phyloP scores from a whole-genome alignment of 1,140 invertebrate genomes.

The Rhagoletis pomonella region DNA sequence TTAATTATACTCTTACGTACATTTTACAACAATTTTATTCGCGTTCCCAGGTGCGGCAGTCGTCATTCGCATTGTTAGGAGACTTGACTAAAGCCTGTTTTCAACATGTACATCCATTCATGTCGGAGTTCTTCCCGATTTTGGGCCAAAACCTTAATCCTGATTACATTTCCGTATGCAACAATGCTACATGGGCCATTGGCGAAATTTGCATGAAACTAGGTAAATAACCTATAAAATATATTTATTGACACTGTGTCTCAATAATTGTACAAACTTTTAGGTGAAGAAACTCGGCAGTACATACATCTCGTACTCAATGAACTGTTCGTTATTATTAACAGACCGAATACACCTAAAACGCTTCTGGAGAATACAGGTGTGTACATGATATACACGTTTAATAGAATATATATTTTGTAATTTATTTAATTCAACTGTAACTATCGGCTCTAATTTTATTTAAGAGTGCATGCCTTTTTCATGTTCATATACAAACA shows the following conservation, averaged over 20 bases:
- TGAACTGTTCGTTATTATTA: conserved; percentile 96
- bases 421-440: conserved; percentile 45
- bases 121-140: conserved; percentile 96
- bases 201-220: conserved; percentile 98
- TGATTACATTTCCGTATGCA: conserved; percentile 98
- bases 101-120: conserved; percentile 95
- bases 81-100: conserved; percentile 99
- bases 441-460: conserved; percentile 16
- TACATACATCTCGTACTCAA: conserved; percentile 93
- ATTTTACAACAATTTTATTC: neutral
- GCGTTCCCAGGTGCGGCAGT: conserved; percentile 83
- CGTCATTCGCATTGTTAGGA: conserved; percentile 97
- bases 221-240: too few species aligned
- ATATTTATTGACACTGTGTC: too few species aligned
- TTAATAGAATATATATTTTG: too few species aligned
- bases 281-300: conserved; percentile 92
- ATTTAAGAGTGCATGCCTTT: conserved; percentile 11
- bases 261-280: too few species aligned
- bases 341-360: conserved; percentile 96
- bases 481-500: neutral
- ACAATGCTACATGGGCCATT: too few species aligned
- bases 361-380: conserved; percentile 99
- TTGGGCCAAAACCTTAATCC: conserved; percentile 98
- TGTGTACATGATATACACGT: conserved; percentile 73
- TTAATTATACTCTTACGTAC: too few species aligned